Conservation (phyloP, 2,797 vertebrate genomes). For the Phoxinus dragarum region DNA sequence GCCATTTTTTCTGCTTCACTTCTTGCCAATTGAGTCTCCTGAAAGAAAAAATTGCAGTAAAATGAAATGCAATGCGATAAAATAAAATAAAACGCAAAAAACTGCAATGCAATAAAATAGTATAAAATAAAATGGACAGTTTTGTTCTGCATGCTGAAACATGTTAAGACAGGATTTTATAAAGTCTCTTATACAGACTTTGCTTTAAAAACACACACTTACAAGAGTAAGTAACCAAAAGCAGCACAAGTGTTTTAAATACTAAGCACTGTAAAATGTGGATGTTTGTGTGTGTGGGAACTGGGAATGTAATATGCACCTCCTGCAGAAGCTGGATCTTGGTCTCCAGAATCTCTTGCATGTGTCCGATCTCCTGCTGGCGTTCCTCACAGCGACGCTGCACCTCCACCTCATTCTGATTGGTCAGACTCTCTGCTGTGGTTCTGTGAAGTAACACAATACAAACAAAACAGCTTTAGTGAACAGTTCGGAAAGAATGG, state of each 20-base stretch:
- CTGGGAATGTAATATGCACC: slow-evolving; percentile 68
- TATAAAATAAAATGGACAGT: neutral
- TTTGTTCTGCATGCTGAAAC: neutral
- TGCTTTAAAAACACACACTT: neutral
- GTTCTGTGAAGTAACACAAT: slow-evolving; percentile 69
- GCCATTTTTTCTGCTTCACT: slow-evolving; percentile 80
- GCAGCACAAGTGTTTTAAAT: neutral
- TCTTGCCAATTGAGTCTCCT: slow-evolving; percentile 86
- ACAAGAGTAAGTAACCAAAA: neutral
- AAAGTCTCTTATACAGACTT: neutral
- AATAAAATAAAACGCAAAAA: neutral
- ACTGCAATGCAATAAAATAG: neutral
- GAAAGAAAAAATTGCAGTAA: slow-evolving; percentile 11
- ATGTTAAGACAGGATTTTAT: neutral
- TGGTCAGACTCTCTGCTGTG: slow-evolving; percentile 76
- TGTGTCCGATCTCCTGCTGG: slow-evolving; percentile 84
- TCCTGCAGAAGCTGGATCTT: slow-evolving; percentile 88
- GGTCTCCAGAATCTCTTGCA: slow-evolving; percentile 83
- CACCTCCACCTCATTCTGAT: slow-evolving; percentile 82
- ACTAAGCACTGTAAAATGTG: neutral
- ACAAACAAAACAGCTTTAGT: neutral
- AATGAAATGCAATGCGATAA: neutral
- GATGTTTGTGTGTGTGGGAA: neutral
- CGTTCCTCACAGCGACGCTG: slow-evolving; percentile 78
- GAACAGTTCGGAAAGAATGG: slow-evolving; percentile 15